A percentile compares a stretch with the other conserved stretches of the same genome.
Conservation (phyloP, 2,888 invertebrate species). For the Sphecodes monilicornis region DNA sequence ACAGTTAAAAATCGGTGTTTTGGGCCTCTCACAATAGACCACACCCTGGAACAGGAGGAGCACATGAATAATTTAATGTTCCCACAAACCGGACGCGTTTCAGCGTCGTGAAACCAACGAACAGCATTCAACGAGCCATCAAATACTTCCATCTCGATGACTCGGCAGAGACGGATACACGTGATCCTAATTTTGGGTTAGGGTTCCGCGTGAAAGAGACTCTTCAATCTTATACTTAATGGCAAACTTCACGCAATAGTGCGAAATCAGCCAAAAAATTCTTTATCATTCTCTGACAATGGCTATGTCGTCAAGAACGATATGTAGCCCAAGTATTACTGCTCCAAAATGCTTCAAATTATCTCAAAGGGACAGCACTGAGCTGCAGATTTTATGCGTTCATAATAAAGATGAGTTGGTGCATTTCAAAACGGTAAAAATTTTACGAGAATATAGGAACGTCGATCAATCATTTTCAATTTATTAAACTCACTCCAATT, state of each 20-base stretch:
- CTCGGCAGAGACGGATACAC: neutral
- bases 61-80: slow-evolving; percentile 18
- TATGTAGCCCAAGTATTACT: too few species aligned
- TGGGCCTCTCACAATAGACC: neutral
- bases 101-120: neutral
- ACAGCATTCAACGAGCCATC: neutral
- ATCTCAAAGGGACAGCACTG: too few species aligned
- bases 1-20: neutral
- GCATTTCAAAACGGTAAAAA: too few species aligned
- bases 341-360: too few species aligned
- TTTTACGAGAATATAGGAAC: too few species aligned
- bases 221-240: neutral
- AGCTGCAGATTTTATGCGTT: too few species aligned
- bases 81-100: neutral
- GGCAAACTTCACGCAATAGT: neutral
- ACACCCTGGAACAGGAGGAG: neutral
- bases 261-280: neutral
- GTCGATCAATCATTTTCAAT: too few species aligned
- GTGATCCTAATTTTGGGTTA: neutral
- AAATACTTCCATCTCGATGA: slow-evolving; percentile 21
- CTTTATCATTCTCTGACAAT: neutral
- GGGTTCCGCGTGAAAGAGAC: slow-evolving; percentile 9
- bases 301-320: neutral
- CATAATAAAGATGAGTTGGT: too few species aligned
- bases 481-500: too few species aligned